Percentiles rank a stretch among this genome's conserved stretches.
phyloP scores from a whole-genome alignment of 2,888 invertebrate genomes.

The Leptopilina drosophilae region DNA sequence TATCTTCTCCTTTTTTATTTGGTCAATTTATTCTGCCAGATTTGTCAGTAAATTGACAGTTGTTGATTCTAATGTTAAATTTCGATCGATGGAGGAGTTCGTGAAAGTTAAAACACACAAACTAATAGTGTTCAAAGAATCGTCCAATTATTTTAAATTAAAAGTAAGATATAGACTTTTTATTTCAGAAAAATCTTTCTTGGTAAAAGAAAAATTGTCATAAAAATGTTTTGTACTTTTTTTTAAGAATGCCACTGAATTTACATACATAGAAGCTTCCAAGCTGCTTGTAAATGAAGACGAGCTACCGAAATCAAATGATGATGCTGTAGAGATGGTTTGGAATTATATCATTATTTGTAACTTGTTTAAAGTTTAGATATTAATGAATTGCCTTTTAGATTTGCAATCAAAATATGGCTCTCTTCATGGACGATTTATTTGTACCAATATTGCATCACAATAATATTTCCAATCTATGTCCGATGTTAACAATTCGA shows the following conservation, averaged over 20 bases:
- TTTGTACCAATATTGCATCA: too few species aligned
- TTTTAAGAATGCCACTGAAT: not conserved
- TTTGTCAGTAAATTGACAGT: not conserved
- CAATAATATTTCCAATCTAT: too few species aligned
- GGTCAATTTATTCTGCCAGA: not conserved
- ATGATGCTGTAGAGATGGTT: not conserved
- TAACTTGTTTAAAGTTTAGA: too few species aligned
- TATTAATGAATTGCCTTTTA: too few species aligned
- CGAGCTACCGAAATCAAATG: not conserved
- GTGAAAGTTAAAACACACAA: not conserved
- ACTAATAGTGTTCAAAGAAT: not conserved
- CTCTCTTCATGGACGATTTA: too few species aligned
- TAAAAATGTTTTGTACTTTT: too few species aligned
- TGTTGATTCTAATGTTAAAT: not conserved
- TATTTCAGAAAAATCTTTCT: too few species aligned
- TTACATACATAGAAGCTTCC: not conserved
- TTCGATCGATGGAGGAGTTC: not conserved
- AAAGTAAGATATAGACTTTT: not conserved
- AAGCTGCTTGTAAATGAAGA: not conserved
- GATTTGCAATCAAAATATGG: too few species aligned
- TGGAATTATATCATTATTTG: not conserved
- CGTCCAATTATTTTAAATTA: not conserved
- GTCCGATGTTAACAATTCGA: too few species aligned
- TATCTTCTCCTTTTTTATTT: not conserved
- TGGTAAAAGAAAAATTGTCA: too few species aligned